A percentile compares a stretch with the other conserved stretches of the same genome.
Conservation (phyloP, 2,888 invertebrate species). For the Eudemis profundana region DNA sequence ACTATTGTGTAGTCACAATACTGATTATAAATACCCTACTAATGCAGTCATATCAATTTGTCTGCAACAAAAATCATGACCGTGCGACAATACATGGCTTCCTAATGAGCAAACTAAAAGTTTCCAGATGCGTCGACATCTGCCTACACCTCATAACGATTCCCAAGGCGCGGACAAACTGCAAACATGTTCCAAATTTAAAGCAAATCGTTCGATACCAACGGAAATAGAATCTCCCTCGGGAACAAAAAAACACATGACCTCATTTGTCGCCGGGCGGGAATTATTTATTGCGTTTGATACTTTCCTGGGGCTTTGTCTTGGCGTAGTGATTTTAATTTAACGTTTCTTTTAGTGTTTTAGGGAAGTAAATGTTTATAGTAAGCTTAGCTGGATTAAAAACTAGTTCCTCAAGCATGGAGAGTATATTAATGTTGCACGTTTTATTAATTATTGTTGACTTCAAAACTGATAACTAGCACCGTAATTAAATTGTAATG, state of each 20-base stretch:
- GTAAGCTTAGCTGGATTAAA: too few relatives aligned
- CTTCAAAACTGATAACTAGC: too few relatives aligned
- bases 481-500: too few relatives aligned
- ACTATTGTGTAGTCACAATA: too few relatives aligned
- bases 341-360: conserved; percentile 15
- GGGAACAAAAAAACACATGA: conserved; percentile 85
- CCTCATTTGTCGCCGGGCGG: conserved; percentile 82
- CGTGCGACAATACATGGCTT: conserved; percentile 8
- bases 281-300: conserved; percentile 84
- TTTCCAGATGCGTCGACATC: conserved; percentile 78
- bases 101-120: conserved; percentile 50
- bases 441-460: too few relatives aligned
- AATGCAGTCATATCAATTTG: background rate
- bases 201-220: conserved; percentile 83
- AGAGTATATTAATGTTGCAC: too few relatives aligned
- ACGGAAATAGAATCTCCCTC: conserved; percentile 85
- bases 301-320: conserved; percentile 55
- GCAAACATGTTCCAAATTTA: conserved; percentile 82
- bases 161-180: conserved; percentile 80
- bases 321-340: conserved; percentile 15
- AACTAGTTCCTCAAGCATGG: too few relatives aligned
- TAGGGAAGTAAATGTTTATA: background rate
- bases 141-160: conserved; percentile 74
- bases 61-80: conserved; percentile 2
- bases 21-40: background rate